Evolutionary conservation across 2,888 invertebrate genomes (phyloP).

Genomic region (Eristalis intricaria): DNA sequence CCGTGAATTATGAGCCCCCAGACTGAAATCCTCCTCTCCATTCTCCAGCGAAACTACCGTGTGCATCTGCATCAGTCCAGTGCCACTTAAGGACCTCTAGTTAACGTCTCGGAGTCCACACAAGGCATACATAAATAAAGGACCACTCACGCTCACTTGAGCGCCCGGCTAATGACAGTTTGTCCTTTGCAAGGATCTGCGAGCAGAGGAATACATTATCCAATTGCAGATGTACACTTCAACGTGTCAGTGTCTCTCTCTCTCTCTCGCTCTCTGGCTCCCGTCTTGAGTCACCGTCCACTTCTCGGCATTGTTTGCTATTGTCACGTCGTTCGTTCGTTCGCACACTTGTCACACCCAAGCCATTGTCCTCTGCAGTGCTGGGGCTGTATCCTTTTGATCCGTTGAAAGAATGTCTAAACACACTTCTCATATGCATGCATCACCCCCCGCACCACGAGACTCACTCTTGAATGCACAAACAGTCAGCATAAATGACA

Average conservation of each 20-base stretch:
- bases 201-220: constrained; percentile 45
- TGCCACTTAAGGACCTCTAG: background rate
- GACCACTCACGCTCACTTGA: background rate
- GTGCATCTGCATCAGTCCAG: background rate
- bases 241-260: background rate
- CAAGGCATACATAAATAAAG: background rate
- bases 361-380: constrained; percentile 62
- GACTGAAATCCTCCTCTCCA: no score
- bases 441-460: background rate
- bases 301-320: constrained; percentile 12
- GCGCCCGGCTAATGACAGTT: constrained; percentile 1
- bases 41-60: no score
- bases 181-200: constrained; percentile 22
- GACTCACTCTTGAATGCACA: constrained; percentile 57
- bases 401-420: constrained; percentile 37
- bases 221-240: constrained; percentile 50
- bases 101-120: background rate
- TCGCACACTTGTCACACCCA: constrained; percentile 20
- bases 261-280: constrained; percentile 9
- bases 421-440: constrained; percentile 37
- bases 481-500: constrained; percentile 57
- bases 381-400: background rate
- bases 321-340: constrained; percentile 26
- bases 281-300: constrained; percentile 23
- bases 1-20: no score